A percentile compares a stretch with the other conserved stretches of the same genome.
Evolutionary conservation across 2,888 invertebrate species (phyloP).

Genomic region (Lissonota sp.): DNA sequence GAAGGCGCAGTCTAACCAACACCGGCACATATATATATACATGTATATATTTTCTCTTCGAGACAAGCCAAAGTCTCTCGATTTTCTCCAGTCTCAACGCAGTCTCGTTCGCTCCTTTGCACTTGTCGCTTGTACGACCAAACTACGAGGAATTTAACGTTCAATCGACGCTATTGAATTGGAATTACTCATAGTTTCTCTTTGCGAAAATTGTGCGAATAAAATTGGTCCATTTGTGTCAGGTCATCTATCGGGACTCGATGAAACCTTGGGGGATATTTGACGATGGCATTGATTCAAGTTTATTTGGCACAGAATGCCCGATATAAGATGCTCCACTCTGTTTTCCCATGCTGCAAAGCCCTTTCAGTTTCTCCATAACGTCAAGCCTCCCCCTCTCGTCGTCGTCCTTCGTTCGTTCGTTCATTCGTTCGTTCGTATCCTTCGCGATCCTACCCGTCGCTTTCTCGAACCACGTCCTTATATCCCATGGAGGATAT

Average conservation of each 20-base stretch:
- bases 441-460: conserved; percentile 37
- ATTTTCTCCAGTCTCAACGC: conserved; percentile 38
- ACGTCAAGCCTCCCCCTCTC: conserved; percentile 49
- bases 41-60: conserved; percentile 39
- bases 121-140: neutral
- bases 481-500: conserved; percentile 74
- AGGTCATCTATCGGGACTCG: too few relatives aligned
- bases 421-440: conserved; percentile 15
- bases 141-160: conserved; percentile 21
- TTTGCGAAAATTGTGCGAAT: too few relatives aligned
- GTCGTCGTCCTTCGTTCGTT: conserved; percentile 30
- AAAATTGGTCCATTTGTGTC: too few relatives aligned
- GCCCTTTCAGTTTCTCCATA: conserved; percentile 67
- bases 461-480: conserved; percentile 18
- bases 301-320: conserved; percentile 15
- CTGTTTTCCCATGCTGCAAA: conserved; percentile 20
- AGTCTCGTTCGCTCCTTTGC: conserved; percentile 44
- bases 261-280: too few relatives aligned
- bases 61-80: conserved; percentile 51
- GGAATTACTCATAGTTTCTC: too few relatives aligned
- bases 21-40: conserved; percentile 19
- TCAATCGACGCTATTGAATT: neutral
- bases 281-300: conserved; percentile 46
- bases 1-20: conserved; percentile 35
- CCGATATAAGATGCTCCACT: conserved; percentile 2